Base-by-base conservation (phyloP, 2,888 invertebrate genomes). In the Boloria selene region DNA sequence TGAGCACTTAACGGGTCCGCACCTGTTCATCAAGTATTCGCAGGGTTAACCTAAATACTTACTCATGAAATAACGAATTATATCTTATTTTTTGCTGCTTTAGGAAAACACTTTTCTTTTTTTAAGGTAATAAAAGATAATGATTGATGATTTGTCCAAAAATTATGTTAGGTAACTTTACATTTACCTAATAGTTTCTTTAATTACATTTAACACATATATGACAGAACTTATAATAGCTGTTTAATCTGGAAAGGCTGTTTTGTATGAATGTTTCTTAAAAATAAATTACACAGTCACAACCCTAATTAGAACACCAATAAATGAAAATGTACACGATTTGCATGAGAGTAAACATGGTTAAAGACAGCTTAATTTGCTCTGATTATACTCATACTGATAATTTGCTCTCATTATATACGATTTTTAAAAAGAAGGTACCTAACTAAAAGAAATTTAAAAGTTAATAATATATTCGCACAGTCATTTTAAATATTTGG, bases 1-100 rank as follows among this genome's bases (percentile, higher is more conserved):
- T 59, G 52, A 47, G 53, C 18, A 53, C 44, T 53, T 65, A 60
- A 64, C 64, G 64, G 58, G 13, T 52, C 26, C 42, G 49, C 64
- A 58, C 64, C 64, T 64, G 64, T 64, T 64, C 47, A 18, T 58
- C 52, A 31, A 59, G 49, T 59, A 50, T 50, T 49, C 59, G 18
- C 49, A 50, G 59, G 59, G 31, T 38, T 59, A 38, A 59, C 59
- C 59, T 50, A 31, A 59, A 59, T 50, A 38, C 7, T 18, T 59
- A 31, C 2, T 31, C 4, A 26, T 49, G 31, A 31, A 13, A 59
- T 47, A 49, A 49, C 26, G n/a, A 59, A 47, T n/a, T n/a, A 17
- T 45, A 58, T 26, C 13, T 7, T 13, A 58, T 26, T 53, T 26
- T 7, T 7, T 26, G 44, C n/a, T 7, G 7, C 3, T 54, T 44